Base-by-base conservation (phyloP, 2,888 invertebrate species). In the Siphonodentalium dalli region DNA sequence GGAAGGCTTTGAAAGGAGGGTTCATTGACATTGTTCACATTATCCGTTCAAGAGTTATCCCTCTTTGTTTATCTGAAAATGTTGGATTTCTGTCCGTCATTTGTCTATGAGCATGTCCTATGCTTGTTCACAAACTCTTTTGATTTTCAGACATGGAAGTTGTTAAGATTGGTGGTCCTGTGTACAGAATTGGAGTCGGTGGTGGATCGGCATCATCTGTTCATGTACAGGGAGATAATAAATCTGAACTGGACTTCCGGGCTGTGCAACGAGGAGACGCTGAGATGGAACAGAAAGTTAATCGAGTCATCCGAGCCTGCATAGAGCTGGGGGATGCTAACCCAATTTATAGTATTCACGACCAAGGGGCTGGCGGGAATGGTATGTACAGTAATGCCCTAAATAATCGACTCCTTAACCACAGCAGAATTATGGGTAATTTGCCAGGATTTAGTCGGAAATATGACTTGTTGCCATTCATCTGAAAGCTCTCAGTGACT, bases 161-260 rank as follows among this genome's bases (percentile, higher is more conserved):
- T 43, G 91, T 94, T 1, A 98, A 99, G 85, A 86, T 99, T 39
- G 98, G 98, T 13, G 98, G 98, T 0, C 98, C 98, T 0, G 94
- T 95, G 39, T 98, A 97, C 81, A 87, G 98, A 61, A 98, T 99
- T 77, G 98, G 98, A 0, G 94, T 99, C 5, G 98, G 98, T 11
- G 98, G 98, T 9, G 98, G 98, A n/a, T 91, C 97, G 0, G 98
- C 98, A 0, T 95, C 95, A 63, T 97, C 97, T 0, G 92, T 96
- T 7, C 90, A 93, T 71, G 91, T 95, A 1, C 95, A 95, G 83
- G 97, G 96, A 0, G 90, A 90, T 63, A 90, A 93, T 68, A 89
- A 87, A 64, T 88, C 88, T 0, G 76, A 92, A 46, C 83, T 97
- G 27, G 98, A 99, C 82, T 97, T 95, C 72, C 93, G 93, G 63